Base-by-base conservation (phyloP, 2,888 invertebrate genomes). In the Hyposoter dolosus region DNA sequence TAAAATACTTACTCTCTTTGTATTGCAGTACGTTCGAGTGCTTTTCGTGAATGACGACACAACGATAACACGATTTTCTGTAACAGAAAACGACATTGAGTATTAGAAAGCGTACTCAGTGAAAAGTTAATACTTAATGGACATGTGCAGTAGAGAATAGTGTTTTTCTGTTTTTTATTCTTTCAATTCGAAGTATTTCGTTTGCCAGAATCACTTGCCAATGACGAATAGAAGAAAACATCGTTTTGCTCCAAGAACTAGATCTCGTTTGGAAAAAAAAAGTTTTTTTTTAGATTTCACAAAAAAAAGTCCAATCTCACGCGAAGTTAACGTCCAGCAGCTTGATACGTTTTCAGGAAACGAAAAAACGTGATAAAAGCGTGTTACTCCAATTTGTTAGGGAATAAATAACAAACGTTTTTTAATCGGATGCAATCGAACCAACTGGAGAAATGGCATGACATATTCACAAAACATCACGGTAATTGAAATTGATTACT, bases 1-100 rank as follows among this genome's bases (percentile, higher is more conserved):
- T n/a, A 1, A 76, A 83, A 78, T 93, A 98, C 98, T 98, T 95
- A 99, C 99, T 98, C 96, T 98, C 98, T 97, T 99, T 99, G 95
- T 98, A 99, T 95, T 99, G 98, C 88, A 99, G 96, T 90, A 99
- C 98, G 95, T 99, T 99, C 93, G 97, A 96, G 95, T 99, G 98
- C 94, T 98, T 98, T 94, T 98, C 98, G 94, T 98, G 98, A 95
- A 99, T 98, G 94, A 98, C 98, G 93, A 99, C 97, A 95, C 98
- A 99, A 90, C 98, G 97, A 95, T 98, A 98, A 95, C 98, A 99
- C 94, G 97, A 97, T 95, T 97, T 97, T 94, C 98, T 98, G 97
- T 84, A 97, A 95, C 92, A 93, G 88, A 88, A 91, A 89, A 88
- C 0, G 5, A 40, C 7, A 40, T 40, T 40, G 40, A 10, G 10